These are phyloP conservation scores for Diabrotica undecimpunctata DNA, from an alignment of 1,140 invertebrate genomes.

Conservation along the genomic window DNA sequence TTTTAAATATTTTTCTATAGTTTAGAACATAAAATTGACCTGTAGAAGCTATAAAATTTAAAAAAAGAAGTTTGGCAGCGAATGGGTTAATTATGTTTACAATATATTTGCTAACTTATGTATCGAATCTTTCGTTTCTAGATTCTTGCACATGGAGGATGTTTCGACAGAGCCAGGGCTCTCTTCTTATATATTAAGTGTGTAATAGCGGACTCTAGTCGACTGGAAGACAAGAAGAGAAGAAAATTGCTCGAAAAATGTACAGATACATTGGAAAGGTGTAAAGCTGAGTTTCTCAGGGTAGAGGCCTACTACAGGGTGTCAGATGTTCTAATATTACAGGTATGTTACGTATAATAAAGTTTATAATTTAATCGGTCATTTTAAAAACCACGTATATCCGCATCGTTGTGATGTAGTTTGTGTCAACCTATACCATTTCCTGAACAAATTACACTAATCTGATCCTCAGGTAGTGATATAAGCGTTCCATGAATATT, in stretches of 20 bases:
- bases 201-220: conserved; percentile 57
- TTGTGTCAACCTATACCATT: background rate
- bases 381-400: background rate
- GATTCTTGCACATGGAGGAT: conserved; percentile 75
- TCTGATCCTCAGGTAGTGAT: background rate
- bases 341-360: conserved; percentile 49
- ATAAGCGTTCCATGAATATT: background rate
- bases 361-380: background rate
- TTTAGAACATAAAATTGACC: too few relatives aligned
- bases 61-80: too few relatives aligned
- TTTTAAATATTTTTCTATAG: too few relatives aligned
- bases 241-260: conserved; percentile 58
- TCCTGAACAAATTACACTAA: background rate
- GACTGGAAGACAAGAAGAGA: conserved; percentile 48
- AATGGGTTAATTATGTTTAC: too few relatives aligned
- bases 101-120: conserved; percentile 21
- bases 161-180: conserved; percentile 72
- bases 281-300: conserved; percentile 65
- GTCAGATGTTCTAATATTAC: conserved; percentile 67
- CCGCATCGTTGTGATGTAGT: background rate
- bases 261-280: conserved; percentile 60
- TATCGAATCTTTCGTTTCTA: conserved; percentile 52
- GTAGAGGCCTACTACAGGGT: conserved; percentile 69
- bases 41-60: too few relatives aligned
- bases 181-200: conserved; percentile 64